Base-by-base conservation (phyloP, 2,888 invertebrate species). In the Mactromeris polynyma region DNA sequence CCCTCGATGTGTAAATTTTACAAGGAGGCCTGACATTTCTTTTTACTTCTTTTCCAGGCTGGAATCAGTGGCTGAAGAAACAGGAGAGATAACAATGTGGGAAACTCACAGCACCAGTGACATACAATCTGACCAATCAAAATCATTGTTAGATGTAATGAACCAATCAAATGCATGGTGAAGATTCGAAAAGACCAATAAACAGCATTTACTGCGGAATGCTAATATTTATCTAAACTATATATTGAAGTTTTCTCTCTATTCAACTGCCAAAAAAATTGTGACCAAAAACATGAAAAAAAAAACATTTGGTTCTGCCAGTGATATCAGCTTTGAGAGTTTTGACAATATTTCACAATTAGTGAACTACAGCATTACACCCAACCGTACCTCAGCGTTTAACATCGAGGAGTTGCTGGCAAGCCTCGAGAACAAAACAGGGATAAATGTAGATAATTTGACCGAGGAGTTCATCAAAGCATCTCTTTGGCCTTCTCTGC, bases 401-500 rank as follows among this genome's bases (percentile, higher is more conserved):
- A 33, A 54, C 9, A 7, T 81, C 4, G 81, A 54, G 19, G 36
- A 81, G 14, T 33, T 81, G 19, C 36, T 81, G 33, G 36, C 33
- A 33, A 54, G 69, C 26, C 19, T 82, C 2, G 69, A 42, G 69
- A 77, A 83, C 17, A 46, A 19, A 83, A 69, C 83, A 0, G 73
- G 42, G 2, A 11, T 73, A 38, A 46, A 31, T 42, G 31, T 83
- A 31, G 17, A 42, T 14, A 46, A 83, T 46, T 40, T 83, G 33
- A 51, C 84, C 14, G 54, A 83, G 3, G 14, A 7, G 9, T 84
- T 81, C 2, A 73, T 90, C 36, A 85, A 89, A 38, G 51, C 73
- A 2, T 26, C 85, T 2, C 81, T 90, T 0, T 90, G 90, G 90
- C 54, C 83, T 0, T 81, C 85, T 31, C 73, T 87, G 19, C 86